Percentiles rank a stretch among this genome's conserved stretches.
Conservation (phyloP, 2,113 vertebrate genomes). For the Macaca mulatta region DNA sequence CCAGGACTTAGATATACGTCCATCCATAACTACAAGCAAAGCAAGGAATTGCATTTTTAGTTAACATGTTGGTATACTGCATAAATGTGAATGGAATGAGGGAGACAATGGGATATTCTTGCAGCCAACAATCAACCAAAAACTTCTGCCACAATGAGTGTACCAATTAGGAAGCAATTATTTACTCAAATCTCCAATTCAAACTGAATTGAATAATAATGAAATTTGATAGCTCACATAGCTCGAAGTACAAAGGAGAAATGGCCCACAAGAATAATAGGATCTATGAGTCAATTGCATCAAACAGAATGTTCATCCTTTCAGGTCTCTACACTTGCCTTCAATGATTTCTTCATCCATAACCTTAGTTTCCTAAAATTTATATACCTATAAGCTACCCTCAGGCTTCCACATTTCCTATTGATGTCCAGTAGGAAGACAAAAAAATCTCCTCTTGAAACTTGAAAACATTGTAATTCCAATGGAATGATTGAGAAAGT, state of each 20-base stretch:
- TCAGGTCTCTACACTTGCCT: not conserved
- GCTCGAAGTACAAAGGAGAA: not conserved
- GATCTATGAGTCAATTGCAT: not conserved
- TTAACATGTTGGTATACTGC: not conserved
- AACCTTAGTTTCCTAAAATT: not conserved
- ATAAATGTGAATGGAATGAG: not conserved
- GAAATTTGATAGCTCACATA: not conserved
- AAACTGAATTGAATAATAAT: not conserved
- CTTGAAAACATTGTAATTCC: not conserved
- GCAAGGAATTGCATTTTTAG: not conserved
- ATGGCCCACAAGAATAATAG: not conserved
- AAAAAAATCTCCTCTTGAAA: not conserved
- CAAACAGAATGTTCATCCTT: not conserved
- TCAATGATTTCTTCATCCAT: not conserved
- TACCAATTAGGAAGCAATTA: not conserved
- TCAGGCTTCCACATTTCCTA: not conserved
- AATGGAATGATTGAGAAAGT: not conserved
- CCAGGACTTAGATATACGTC: not conserved
- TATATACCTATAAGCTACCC: not conserved
- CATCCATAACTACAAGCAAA: not conserved
- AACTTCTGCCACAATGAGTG: not conserved
- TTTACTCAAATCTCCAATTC: not conserved
- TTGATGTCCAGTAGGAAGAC: not conserved
- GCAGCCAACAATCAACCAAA: not conserved
- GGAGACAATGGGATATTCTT: not conserved